Conservation (phyloP, 2,113 vertebrate genomes). For the Misgurnus anguillicaudatus region DNA sequence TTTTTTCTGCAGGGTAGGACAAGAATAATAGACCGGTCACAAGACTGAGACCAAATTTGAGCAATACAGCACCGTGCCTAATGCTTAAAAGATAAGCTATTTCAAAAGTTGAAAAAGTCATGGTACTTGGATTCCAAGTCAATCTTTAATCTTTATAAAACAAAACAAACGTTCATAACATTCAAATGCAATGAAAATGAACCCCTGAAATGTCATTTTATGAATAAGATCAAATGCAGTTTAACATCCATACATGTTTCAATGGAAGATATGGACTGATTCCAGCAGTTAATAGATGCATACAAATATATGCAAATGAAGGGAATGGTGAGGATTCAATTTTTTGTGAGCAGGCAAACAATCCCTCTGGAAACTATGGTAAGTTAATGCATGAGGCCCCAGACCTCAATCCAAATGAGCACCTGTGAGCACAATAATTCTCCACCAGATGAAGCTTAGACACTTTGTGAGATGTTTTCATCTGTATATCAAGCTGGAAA, state of each 20-base stretch:
- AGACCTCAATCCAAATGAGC: slow-evolving; percentile 36
- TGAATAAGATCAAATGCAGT: neutral
- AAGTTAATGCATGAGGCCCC: slow-evolving; percentile 3
- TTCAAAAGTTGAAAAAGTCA: no score
- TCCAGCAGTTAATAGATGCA: slow-evolving; percentile 5
- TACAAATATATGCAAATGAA: slow-evolving; percentile 18
- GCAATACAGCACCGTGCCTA: no score
- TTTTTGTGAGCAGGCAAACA: slow-evolving; percentile 25
- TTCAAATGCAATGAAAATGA: no score
- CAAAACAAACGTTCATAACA: no score
- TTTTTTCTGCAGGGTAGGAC: no score
- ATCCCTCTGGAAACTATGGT: neutral
- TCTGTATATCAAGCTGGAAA: neutral
- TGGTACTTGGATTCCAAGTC: no score
- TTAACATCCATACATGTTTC: neutral
- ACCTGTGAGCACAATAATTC: slow-evolving; percentile 1
- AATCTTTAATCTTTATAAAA: no score
- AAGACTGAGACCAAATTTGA: no score
- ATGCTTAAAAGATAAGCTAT: no score
- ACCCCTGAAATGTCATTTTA: no score
- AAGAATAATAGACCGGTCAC: no score
- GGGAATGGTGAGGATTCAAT: neutral
- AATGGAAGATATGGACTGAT: neutral
- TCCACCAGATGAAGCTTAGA: neutral
- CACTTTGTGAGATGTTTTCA: neutral